Evolutionary conservation across 2,888 invertebrate genomes (phyloP).

Genomic region (Cecidostiba fungosa): DNA sequence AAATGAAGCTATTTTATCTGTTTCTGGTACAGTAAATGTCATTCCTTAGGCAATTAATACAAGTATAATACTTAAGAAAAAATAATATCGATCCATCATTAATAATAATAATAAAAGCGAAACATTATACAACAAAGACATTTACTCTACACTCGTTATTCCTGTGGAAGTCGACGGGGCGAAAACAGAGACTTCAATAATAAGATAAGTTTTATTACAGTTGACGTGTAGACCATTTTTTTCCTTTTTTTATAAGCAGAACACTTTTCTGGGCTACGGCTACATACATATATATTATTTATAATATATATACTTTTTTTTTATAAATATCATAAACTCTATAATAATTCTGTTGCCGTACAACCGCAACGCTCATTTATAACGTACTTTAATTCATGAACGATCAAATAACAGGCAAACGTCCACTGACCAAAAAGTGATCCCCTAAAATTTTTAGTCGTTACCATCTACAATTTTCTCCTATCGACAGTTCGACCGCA

Average conservation of each 20-base stretch:
- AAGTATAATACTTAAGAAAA: slow-evolving; percentile 51
- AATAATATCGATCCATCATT: slow-evolving; percentile 50
- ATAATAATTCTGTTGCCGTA: slow-evolving; percentile 72
- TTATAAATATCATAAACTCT: slow-evolving; percentile 76
- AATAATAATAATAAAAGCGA: slow-evolving; percentile 58
- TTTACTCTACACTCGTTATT: slow-evolving; percentile 24
- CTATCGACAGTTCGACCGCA: slow-evolving; percentile 64
- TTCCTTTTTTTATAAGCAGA: slow-evolving; percentile 71
- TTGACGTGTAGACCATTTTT: slow-evolving; percentile 73
- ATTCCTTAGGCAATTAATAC: slow-evolving; percentile 42
- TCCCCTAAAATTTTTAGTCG: slow-evolving; percentile 67
- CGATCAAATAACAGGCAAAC: slow-evolving; percentile 73
- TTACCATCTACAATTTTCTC: slow-evolving; percentile 57
- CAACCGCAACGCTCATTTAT: slow-evolving; percentile 71
- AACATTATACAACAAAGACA: slow-evolving; percentile 52
- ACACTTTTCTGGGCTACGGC: slow-evolving; percentile 73
- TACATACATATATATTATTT: slow-evolving; percentile 73
- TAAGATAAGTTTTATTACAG: slow-evolving; percentile 60
- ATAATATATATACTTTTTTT: slow-evolving; percentile 67
- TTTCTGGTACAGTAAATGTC: slow-evolving; percentile 29
- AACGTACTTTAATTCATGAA: slow-evolving; percentile 66
- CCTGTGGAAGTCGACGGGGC: slow-evolving; percentile 24
- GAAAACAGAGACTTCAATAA: slow-evolving; percentile 48
- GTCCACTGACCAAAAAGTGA: slow-evolving; percentile 72
- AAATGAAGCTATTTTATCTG: slow-evolving; percentile 37